These are phyloP conservation scores for Seriola aureovittata DNA, from an alignment of 2,113 vertebrate genomes.

Conservation along the genomic window DNA sequence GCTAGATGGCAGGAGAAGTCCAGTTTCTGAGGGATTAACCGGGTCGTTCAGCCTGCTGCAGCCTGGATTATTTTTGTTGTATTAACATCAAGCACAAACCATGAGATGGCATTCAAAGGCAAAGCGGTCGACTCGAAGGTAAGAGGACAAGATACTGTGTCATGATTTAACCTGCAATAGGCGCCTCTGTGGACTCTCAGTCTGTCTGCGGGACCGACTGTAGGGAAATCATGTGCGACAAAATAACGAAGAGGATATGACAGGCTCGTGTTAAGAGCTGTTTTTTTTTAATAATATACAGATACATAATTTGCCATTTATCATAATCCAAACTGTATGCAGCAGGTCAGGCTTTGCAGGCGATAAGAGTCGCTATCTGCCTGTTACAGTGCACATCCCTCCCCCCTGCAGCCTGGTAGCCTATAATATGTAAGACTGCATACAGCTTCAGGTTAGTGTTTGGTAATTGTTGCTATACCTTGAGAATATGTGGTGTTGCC, in stretches of 20 bases:
- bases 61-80: slow-evolving; percentile 44
- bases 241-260: background rate
- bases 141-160: slow-evolving; percentile 27
- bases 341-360: background rate
- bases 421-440: slow-evolving; percentile 1
- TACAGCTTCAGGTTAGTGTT: slow-evolving; percentile 10
- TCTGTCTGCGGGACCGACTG: slow-evolving; percentile 1
- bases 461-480: background rate
- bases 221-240: slow-evolving; percentile 10
- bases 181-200: slow-evolving; percentile 4
- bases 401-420: slow-evolving; percentile 8
- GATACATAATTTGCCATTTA: background rate
- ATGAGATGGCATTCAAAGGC: slow-evolving; percentile 84
- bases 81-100: slow-evolving; percentile 44
- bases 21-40: slow-evolving; percentile 57
- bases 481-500: slow-evolving; percentile 1
- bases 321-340: background rate
- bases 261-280: background rate
- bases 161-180: background rate
- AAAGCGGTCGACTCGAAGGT: slow-evolving; percentile 82
- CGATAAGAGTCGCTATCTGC: slow-evolving; percentile 1
- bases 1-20: slow-evolving; percentile 69
- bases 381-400: slow-evolving; percentile 15
- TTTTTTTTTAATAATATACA: background rate
- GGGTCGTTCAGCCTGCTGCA: slow-evolving; percentile 38